Base-by-base conservation (phyloP, 53 echinoderm and acorn worm genomes). In the Paracentrotus lividus region DNA sequence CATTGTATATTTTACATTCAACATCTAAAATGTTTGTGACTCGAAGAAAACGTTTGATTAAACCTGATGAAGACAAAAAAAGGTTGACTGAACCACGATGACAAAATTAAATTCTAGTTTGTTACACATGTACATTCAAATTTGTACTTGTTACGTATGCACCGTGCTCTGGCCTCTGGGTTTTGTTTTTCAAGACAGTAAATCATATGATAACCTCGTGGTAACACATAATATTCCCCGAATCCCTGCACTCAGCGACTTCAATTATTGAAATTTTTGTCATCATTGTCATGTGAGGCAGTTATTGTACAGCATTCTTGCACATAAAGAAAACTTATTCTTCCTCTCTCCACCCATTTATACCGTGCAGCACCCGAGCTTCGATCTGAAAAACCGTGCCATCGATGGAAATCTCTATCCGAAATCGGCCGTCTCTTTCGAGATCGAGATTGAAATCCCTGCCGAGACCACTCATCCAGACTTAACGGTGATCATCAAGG, bases 381-480 rank as follows among this genome's bases (percentile, higher is more conserved):
- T 98, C 77, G 90, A 59, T 55, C 77, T 98, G 45, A 84, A 32
- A 16, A 97, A 97, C 58, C 90, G 95, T 18, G 98, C 94, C 0
- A 33, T 69, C 40, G 96, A 96, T 47, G 88, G 77, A 42, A 93
- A 85, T 72, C 91, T 98, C 52, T 98, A 98, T 94, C 94, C 96
- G 44, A 90, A 95, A 53, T 95, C 98, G 0, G 97, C 96, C 8
- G 95, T 96, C 15, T 88, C 95, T 6, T 97, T 98, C 88, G 94
- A 97, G 58, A 86, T 97, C 47, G 88, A 92, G 20, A 88, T 96
- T 33, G 88, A 87, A 10, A 93, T 98, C 36, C 97, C 98, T 0
- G 93, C 98, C 6, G 94, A 55, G 78, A 97, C 98, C 43, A 97
- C 98, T 13, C 96, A 94, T 51, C 76, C 66, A 14, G 97, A 96